A percentile compares a stretch with the other conserved stretches of the same genome.
Conservation (phyloP, 2,113 vertebrate genomes). For the Scolopax mira region DNA sequence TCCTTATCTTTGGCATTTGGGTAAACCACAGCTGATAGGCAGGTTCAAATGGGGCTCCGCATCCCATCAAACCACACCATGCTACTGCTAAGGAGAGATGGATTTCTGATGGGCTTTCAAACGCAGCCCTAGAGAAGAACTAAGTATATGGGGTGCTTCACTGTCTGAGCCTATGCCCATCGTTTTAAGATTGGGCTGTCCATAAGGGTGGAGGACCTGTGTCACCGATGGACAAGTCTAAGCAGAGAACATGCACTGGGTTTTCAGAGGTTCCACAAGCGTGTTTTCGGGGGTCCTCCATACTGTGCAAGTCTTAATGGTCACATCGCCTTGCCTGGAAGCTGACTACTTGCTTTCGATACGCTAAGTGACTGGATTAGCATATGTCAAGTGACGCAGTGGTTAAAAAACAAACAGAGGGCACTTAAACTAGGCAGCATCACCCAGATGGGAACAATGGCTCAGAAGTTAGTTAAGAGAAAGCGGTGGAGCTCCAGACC, state of each 20-base stretch:
- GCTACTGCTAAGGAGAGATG: slow-evolving; percentile 18
- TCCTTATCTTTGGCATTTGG: slow-evolving; percentile 65
- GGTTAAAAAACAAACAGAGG: slow-evolving; percentile 62
- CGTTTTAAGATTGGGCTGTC: background rate
- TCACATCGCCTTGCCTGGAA: slow-evolving; percentile 61
- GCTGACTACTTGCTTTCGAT: slow-evolving; percentile 46
- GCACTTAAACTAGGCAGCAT: slow-evolving; percentile 41
- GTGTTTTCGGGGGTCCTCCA: background rate
- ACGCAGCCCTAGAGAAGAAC: background rate
- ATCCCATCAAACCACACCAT: background rate
- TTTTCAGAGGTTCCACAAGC: background rate
- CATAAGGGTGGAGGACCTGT: background rate
- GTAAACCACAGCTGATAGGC: slow-evolving; percentile 34
- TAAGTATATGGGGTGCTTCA: background rate
- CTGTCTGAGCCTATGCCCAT: background rate
- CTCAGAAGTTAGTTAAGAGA: slow-evolving; percentile 66
- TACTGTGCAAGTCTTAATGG: slow-evolving; percentile 44
- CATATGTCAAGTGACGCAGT: slow-evolving; percentile 66
- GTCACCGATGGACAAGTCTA: background rate
- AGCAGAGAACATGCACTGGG: background rate
- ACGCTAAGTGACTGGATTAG: slow-evolving; percentile 53
- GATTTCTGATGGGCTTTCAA: background rate
- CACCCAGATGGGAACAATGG: slow-evolving; percentile 57
- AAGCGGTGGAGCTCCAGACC: slow-evolving; percentile 26
- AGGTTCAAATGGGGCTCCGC: slow-evolving; percentile 14